phyloP scores from a whole-genome alignment of 2,888 invertebrate species.

The Carterocephalus palaemon region DNA sequence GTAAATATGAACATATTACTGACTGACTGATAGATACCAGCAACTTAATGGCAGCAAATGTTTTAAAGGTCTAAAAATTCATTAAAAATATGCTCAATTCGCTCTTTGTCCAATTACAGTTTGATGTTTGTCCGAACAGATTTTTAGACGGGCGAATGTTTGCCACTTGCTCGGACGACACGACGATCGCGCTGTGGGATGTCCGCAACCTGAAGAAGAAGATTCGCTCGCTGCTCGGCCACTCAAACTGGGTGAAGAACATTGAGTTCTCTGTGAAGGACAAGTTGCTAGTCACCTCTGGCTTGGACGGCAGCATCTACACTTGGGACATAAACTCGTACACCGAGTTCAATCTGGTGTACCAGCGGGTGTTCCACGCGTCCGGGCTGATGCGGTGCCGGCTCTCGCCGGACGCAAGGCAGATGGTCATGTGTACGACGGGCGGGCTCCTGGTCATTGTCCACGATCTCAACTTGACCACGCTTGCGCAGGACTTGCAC shows the following conservation, averaged over 20 bases:
- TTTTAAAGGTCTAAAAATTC: too few relatives aligned
- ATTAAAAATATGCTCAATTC: too few relatives aligned
- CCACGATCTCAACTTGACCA: slow-evolving; percentile 90
- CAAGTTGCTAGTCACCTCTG: slow-evolving; percentile 92
- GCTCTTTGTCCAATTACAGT: too few relatives aligned
- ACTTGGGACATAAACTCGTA: slow-evolving; percentile 96
- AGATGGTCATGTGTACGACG: slow-evolving; percentile 94
- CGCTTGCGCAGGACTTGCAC: slow-evolving; percentile 87
- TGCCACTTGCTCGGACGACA: slow-evolving; percentile 96
- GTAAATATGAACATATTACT: too few relatives aligned
- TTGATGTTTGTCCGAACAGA: too few relatives aligned
- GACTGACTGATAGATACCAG: too few relatives aligned
- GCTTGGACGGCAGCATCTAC: slow-evolving; percentile 95
- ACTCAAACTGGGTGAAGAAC: slow-evolving; percentile 97
- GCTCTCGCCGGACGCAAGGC: slow-evolving; percentile 89
- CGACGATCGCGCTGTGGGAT: slow-evolving; percentile 95
- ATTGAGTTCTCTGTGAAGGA: slow-evolving; percentile 94
- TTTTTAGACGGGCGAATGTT: slow-evolving; percentile 92
- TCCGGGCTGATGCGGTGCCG: slow-evolving; percentile 92
- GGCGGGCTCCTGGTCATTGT: slow-evolving; percentile 93
- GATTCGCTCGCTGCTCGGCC: slow-evolving; percentile 88
- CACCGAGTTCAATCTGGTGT: slow-evolving; percentile 86
- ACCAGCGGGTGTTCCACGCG: slow-evolving; percentile 91
- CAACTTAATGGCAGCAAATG: too few relatives aligned
- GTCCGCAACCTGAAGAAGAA: slow-evolving; percentile 89